Evolutionary conservation across 2,888 invertebrate genomes (phyloP), one percentile per base, ranked within the genome.

Genomic region (Tridacna crocea): DNA sequence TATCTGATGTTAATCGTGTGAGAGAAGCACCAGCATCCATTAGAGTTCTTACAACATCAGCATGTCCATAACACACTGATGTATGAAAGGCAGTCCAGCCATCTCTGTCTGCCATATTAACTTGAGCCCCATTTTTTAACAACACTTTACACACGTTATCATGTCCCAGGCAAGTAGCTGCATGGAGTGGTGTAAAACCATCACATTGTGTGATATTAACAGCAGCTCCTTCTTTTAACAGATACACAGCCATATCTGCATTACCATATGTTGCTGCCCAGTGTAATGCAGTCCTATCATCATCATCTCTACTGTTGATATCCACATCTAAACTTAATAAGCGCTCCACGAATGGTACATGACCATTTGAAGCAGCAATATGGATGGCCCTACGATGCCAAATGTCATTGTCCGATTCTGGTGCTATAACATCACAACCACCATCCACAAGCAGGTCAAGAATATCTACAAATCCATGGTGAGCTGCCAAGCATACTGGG

Each of bases 71-170:
- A 51, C 91, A 91, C 51, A 92, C 91, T 22, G 93, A 92, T 13
- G 92, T 90, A 77, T 93, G 93, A 55, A 93, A 84, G 3, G 92
- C 87, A 0, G 92, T 91, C 93, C 93, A 93, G 1, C 92, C 92
- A 81, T 93, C 93, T 10, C 89, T 79, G 77, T 93, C 92, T 17
- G 83, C 83, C 15, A 74, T n/a, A 74, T 92, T 88, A 10, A 91
- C 84, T 65, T 90, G 88, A 12, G 91, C 92, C 17, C 91, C 92
- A 70, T 88, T 80, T 4, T 81, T 75, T 15, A 93, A 72, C 11
- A 93, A 83, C 6, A 88, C 47, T 55, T 87, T 74, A 70, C 91
- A 91, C 6, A 91, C 88, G 10, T 88, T 77, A 22, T 79, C 70
- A 72, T 91, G 89, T 11, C 92, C 92, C 3, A 89, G 83, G 75